Evolutionary conservation across 2,888 invertebrate genomes (phyloP), one percentile per base, ranked within the genome.

Genomic region (Embidobia sp.): DNA sequence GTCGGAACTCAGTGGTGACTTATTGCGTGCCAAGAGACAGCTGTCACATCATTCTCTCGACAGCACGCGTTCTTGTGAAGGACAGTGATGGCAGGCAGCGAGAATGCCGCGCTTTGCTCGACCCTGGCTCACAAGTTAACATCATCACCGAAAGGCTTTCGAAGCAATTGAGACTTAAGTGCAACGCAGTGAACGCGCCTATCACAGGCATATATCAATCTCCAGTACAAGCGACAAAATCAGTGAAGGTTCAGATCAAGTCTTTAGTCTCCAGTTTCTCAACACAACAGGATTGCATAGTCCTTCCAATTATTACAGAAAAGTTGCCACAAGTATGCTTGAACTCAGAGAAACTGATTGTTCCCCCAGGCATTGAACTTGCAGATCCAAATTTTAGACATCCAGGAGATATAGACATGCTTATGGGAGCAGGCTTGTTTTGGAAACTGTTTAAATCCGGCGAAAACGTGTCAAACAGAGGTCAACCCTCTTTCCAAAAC

Each of bases 371-470:
- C 5, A 26, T 67, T 3, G 29, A 46, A 1, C 27, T 55, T 18
- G 67, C 67, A 26, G 67, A 67, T 29, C 67, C 37, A 8, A 19
- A 55, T 0, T 53, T 66, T n/a, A 10, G 22, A 7, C 33, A 11
- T 1, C 26, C 67, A 3, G 67, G 46, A 7, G 1, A 7, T 0
- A 37, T 57, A 13, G 55, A 67, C 18, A 4, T 64, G 6, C 22
- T 64, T 0, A 27, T 51, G 0, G 64, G 64, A 1, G 49, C 51
- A 5, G 51, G 51, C 11, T 6, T 42, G 7, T 64, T 42, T 22
- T 64, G 64, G 64, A n/a, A 64, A 6, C 2, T 51, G 0, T 10
- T 64, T 7, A 4, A 22, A 1, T 11, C 15, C 8, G 53, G 46
- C 18, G 19, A 46, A 8, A 29, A 31, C 5, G 35, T 55, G 22